A percentile compares a stretch with the other conserved stretches of the same genome.
Conservation (phyloP, 1,140 invertebrate species). For the Calliphora vicina region DNA sequence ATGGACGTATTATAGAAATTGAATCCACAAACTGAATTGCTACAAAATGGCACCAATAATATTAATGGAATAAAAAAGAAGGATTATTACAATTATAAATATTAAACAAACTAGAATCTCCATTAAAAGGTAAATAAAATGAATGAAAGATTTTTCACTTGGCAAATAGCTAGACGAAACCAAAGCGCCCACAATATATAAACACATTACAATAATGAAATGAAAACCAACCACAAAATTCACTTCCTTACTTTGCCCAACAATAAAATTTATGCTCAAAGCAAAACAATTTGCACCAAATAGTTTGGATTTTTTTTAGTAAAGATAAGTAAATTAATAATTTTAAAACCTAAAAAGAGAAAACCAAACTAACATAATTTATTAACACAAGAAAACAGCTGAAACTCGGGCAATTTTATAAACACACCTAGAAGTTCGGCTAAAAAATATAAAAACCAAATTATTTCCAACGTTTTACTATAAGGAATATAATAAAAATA, state of each 20-base stretch:
- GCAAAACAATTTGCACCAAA: neutral
- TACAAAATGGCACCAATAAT: neutral
- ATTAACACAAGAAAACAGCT: neutral
- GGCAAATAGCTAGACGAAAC: neutral
- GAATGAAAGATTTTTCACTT: neutral
- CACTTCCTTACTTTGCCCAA: too few relatives aligned
- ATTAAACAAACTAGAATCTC: neutral
- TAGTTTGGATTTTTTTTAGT: neutral
- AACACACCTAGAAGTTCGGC: neutral
- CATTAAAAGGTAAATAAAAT: neutral
- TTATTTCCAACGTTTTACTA: neutral
- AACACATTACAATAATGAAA: neutral
- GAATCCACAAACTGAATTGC: too few relatives aligned
- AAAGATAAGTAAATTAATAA: neutral
- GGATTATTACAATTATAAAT: neutral
- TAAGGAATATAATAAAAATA: neutral
- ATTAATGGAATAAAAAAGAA: neutral
- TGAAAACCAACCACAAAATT: too few relatives aligned
- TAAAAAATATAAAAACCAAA: neutral
- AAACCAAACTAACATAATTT: too few relatives aligned
- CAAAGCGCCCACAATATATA: neutral
- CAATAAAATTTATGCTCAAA: slow-evolving; percentile 5
- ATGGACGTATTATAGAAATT: neutral
- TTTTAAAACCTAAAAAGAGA: neutral
- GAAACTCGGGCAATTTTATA: slow-evolving; percentile 22